Conservation (phyloP, 2,797 vertebrate genomes). For the Enteromius paludinosus region DNA sequence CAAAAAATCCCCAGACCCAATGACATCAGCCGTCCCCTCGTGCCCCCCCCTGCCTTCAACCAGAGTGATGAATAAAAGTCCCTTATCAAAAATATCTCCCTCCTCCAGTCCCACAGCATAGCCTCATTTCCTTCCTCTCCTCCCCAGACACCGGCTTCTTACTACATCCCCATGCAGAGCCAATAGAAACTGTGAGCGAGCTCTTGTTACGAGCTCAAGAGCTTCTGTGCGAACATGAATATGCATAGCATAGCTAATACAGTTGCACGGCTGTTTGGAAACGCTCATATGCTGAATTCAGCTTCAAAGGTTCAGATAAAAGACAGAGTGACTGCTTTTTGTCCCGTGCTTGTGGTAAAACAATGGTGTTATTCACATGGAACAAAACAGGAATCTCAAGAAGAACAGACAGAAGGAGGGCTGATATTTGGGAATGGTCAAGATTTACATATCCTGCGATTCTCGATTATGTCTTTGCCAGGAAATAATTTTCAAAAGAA, state of each 20-base stretch:
- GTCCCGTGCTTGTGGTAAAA: slow-evolving; percentile 50
- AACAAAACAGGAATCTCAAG: slow-evolving; percentile 50
- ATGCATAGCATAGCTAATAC: slow-evolving; percentile 54
- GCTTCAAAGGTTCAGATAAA: slow-evolving; percentile 43
- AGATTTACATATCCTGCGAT: slow-evolving; percentile 74
- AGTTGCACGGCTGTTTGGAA: slow-evolving; percentile 49
- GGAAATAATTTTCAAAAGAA: slow-evolving; percentile 33
- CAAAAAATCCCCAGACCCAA: slow-evolving; percentile 57
- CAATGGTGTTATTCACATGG: slow-evolving; percentile 57
- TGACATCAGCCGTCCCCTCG: slow-evolving; percentile 58
- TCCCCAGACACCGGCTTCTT: slow-evolving; percentile 44
- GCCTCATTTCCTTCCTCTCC: slow-evolving; percentile 59
- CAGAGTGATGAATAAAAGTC: slow-evolving; percentile 61
- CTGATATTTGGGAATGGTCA: slow-evolving; percentile 79
- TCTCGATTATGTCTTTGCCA: slow-evolving; percentile 38
- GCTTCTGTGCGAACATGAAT: slow-evolving; percentile 50
- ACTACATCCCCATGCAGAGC: slow-evolving; percentile 42
- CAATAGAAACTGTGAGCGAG: slow-evolving; percentile 43
- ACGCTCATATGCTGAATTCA: slow-evolving; percentile 40
- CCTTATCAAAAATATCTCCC: slow-evolving; percentile 61
- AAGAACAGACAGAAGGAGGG: slow-evolving; percentile 44
- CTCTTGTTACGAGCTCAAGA: slow-evolving; percentile 39
- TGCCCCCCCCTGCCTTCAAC: slow-evolving; percentile 35
- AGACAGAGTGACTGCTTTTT: slow-evolving; percentile 47
- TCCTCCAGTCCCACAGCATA: slow-evolving; percentile 53